phyloP scores from a whole-genome alignment of 2,797 vertebrate genomes.

The Gobionotothen gibberifrons region DNA sequence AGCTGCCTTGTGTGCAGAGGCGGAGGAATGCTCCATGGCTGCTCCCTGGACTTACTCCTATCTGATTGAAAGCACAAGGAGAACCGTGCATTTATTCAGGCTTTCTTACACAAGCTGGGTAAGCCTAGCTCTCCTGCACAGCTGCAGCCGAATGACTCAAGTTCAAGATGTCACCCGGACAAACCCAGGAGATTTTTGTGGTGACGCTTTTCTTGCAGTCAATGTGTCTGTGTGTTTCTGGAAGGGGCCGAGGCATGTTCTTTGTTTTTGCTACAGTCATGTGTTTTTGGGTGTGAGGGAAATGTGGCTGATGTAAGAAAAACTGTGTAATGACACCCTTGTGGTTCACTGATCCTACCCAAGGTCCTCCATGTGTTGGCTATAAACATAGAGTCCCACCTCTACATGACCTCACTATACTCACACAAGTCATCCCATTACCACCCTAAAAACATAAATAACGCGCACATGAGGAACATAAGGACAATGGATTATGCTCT shows the following conservation, averaged over 20 bases:
- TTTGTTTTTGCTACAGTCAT: slow-evolving; percentile 61
- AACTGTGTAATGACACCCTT: slow-evolving; percentile 67
- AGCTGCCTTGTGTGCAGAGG: slow-evolving; percentile 65
- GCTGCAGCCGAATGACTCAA: slow-evolving; percentile 32
- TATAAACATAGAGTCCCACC: slow-evolving; percentile 65
- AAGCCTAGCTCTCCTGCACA: slow-evolving; percentile 43
- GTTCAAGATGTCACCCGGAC: slow-evolving; percentile 36
- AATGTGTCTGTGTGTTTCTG: slow-evolving; percentile 25
- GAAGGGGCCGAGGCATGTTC: slow-evolving; percentile 30
- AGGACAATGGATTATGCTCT: slow-evolving; percentile 43
- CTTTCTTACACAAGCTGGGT: slow-evolving; percentile 53
- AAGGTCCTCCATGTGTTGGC: slow-evolving; percentile 60
- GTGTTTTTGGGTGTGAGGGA: slow-evolving; percentile 74
- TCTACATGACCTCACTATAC: slow-evolving; percentile 61
- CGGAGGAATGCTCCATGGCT: slow-evolving; percentile 71
- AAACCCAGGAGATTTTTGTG: slow-evolving; percentile 21
- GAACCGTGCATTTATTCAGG: slow-evolving; percentile 62
- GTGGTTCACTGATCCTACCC: slow-evolving; percentile 49
- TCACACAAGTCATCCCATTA: slow-evolving; percentile 35
- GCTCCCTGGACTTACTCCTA: slow-evolving; percentile 72
- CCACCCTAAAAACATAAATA: slow-evolving; percentile 60
- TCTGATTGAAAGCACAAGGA: slow-evolving; percentile 74
- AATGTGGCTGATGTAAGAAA: slow-evolving; percentile 71
- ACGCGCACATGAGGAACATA: slow-evolving; percentile 32
- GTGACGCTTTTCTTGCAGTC: slow-evolving; percentile 30